Percentiles rank a stretch among this genome's conserved stretches.
Evolutionary conservation across 1,140 invertebrate genomes (phyloP).

Genomic region (Steinernema khuongi): DNA sequence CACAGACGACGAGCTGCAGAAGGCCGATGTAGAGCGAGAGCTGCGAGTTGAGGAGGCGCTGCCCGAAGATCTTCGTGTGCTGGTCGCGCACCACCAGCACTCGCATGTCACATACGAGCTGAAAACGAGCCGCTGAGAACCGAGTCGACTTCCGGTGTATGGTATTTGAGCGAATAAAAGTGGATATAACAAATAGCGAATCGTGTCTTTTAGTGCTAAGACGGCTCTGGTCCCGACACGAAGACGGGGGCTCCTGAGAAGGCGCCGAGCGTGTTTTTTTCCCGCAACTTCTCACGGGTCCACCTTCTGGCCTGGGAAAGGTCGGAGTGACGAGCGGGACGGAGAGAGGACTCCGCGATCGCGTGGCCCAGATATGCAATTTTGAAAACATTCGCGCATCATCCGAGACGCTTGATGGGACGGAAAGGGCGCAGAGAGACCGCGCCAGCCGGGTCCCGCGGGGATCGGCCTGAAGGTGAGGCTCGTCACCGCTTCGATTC

Average conservation of each 20-base stretch:
- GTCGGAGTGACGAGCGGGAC: not conserved
- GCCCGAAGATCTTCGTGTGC: constrained; percentile 46
- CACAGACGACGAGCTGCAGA: constrained; percentile 45
- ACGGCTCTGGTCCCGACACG: too few relatives aligned
- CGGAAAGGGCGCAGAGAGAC: too few relatives aligned
- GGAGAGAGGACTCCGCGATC: not conserved
- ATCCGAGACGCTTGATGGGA: too few relatives aligned
- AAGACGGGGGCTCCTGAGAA: too few relatives aligned
- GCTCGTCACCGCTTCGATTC: too few relatives aligned
- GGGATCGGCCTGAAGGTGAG: too few relatives aligned
- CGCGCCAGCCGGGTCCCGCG: too few relatives aligned
- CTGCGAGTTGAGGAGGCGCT: constrained; percentile 49
- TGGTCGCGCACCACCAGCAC: constrained; percentile 31
- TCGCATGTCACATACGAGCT: constrained; percentile 16
- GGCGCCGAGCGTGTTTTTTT: too few relatives aligned
- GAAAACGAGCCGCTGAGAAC: constrained; percentile 5
- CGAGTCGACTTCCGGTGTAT: not conserved
- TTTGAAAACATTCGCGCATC: too few relatives aligned
- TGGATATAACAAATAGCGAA: too few relatives aligned
- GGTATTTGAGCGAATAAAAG: not conserved
- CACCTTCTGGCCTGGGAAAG: not conserved
- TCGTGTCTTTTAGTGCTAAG: too few relatives aligned
- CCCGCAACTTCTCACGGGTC: too few relatives aligned
- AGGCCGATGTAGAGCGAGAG: constrained; percentile 48
- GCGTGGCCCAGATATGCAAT: not conserved